Base-by-base conservation (phyloP, 2,113 vertebrate genomes). In the Xenopus laevis region DNA sequence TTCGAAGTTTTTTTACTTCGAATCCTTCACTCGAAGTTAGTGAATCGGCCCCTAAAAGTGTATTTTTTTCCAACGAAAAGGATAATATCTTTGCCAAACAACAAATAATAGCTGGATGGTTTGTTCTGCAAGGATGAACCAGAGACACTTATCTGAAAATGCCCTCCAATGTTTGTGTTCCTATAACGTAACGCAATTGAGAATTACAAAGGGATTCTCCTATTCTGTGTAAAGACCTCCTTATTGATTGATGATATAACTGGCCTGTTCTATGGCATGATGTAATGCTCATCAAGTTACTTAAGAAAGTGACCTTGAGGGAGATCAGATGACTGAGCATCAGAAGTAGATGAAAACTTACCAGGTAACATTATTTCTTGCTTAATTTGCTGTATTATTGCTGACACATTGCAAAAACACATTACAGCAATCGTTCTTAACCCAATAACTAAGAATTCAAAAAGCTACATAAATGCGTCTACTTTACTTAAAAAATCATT, bases 221-320 rank as follows among this genome's bases (percentile, higher is more conserved):
- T 74, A 46, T 81, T 78, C 45, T 71, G 40, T 68, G 81, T 60
- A 44, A 52, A 84, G 79, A 80, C 83, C 71, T 84, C 71, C 30
- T 52, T 87, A 92, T 93, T 50, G 90, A 93, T 91, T 62, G 58
- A 9, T 86, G 90, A 91, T 86, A 79, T 86, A 84, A 87, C 74
- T 70, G 84, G 79, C 79, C 85, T 89, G 13, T 83, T 86, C 82
- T 79, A 81, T 71, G 82, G 60, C 82, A 80, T 93, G 91, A 93
- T 87, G 86, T 92, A 79, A 94, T 89, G 82, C 81, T 84, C 83
- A 79, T 81, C 78, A 60, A 80, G 82, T 86, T 82, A 79, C 83
- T 84, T 52, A 79, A 82, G 79, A 30, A 23, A 2, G 27, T 88
- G 89, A 93, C 91, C 88, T 93, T 93, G 88, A 88, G 83, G 82